Evolutionary conservation across 2,113 vertebrate species (phyloP), one percentile per base, ranked within the genome.

Genomic region (Amphilophus citrinellus): DNA sequence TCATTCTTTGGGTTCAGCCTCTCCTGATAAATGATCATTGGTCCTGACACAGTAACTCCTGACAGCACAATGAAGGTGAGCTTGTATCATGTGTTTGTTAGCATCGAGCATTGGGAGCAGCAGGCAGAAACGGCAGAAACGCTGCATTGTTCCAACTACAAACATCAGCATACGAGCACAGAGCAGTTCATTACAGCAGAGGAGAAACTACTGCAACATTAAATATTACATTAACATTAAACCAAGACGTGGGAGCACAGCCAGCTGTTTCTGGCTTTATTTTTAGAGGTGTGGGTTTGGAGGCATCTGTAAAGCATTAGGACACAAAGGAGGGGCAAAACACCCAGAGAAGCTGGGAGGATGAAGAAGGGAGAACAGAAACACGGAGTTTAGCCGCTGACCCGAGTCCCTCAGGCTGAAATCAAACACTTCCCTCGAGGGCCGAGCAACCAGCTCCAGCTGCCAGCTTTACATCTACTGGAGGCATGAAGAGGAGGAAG

Each of bases 271-370:
- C 83, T 42, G 90, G 84, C 78, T 32, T 76, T 60, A 56, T 80
- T 80, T 90, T 90, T 79, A 56, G 65, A 76, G 24, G 80, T 66
- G 5, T 22, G 37, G n/a, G 68, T 83, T 87, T 82, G 50, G 30
- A 83, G 24, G 82, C 92, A 94, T 95, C 94, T 94, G 95, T 82
- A 81, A 92, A 71, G 63, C 78, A 89, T 95, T 92, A 92, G 37
- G 83, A 62, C 53, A 56, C 57, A 80, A 30, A 82, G 39, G 17
- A 82, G 75, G 79, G 58, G 35, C 9, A 81, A 50, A 65, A 47
- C 3, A 8, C 59, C 2, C 58, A 44, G 61, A 18, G 39, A 71
- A 32, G 66, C 75, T 80, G 77, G 44, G 62, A 56, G 44, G 79
- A 57, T 14, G 81, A 83, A 61, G 53, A 76, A 65, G 35, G 56